Evolutionary conservation across 2,888 invertebrate genomes (phyloP).

Genomic region (Phyllotreta cruciferae): DNA sequence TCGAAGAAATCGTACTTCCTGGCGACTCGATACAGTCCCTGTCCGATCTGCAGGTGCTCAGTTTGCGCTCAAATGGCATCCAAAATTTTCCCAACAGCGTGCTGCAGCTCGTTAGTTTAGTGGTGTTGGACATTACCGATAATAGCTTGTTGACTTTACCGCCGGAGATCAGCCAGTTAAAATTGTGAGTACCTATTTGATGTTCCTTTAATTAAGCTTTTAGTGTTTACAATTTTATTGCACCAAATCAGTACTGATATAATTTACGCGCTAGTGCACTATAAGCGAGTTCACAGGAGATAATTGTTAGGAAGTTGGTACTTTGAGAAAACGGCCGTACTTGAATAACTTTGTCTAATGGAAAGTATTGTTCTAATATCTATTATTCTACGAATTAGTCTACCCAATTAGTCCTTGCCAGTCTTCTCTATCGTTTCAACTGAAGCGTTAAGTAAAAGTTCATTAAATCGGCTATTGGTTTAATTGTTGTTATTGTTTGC

Average conservation of each 20-base stretch:
- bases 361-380: not conserved
- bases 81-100: slow-evolving; percentile 67
- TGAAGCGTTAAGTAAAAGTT: slow-evolving; percentile 62
- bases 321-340: too few relatives aligned
- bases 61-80: slow-evolving; percentile 66
- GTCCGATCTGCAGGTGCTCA: slow-evolving; percentile 56
- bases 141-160: slow-evolving; percentile 72
- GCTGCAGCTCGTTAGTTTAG: slow-evolving; percentile 67
- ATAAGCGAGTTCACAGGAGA: not conserved
- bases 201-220: not conserved
- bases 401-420: slow-evolving; percentile 62
- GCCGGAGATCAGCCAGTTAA: slow-evolving; percentile 66
- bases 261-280: not conserved
- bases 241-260: too few relatives aligned
- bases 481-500: not conserved
- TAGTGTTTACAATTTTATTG: not conserved
- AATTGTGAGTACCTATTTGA: slow-evolving; percentile 61
- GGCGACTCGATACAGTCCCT: slow-evolving; percentile 56
- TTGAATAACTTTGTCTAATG: too few relatives aligned
- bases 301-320: too few relatives aligned
- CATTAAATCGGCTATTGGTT: slow-evolving; percentile 14
- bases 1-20: slow-evolving; percentile 57
- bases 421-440: slow-evolving; percentile 68
- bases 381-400: slow-evolving; percentile 7
- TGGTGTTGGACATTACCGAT: slow-evolving; percentile 72